Evolutionary conservation across 2,113 vertebrate genomes (phyloP), one percentile per base, ranked within the genome.

Genomic region (Telmatochromis sp.): DNA sequence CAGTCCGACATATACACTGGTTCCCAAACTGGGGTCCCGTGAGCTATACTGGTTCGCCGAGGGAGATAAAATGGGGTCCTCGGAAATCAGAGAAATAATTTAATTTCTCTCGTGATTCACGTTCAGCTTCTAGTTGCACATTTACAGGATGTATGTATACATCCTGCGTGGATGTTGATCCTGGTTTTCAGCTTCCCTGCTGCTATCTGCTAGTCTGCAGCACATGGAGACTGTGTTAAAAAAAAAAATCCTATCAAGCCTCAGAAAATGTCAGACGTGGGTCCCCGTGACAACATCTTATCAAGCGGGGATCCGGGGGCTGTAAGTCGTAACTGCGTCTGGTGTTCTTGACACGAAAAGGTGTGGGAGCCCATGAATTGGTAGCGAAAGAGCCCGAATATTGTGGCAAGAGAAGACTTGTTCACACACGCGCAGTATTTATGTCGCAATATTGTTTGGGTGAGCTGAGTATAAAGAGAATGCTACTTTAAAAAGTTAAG

Each of bases 21-120:
- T 85, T 85, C 79, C 88, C 85, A 92, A 93, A 87, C 68, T 81
- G 85, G 58, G 85, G 86, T 87, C 90, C 91, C 90, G 50, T 84
- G 89, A 89, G 80, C 85, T 23, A 75, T 47, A 7, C 21, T 14
- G 87, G 92, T 90, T 91, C 91, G 91, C 57, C 5, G 68, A 17
- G 71, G 86, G 82, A 86, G 89, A 89, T 87, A 83, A 90, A 92
- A 57, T 19, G 28, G 73, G 80, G 57, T 79, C 84, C 54, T 58
- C 21, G 17, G 80, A 89, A 93, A 89, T 90, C 86, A 85, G 71
- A 90, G 84, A 28, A 82, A 88, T 86, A 19, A 90, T 88, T 93
- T 54, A 53, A 92, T 91, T 90, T 90, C 86, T 92, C 88, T 47
- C 10, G 65, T 23, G 83, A 82, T 82, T 81, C 80, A 23, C 45